A percentile compares a stretch with the other conserved stretches of the same genome.
Conservation (phyloP, 2,797 vertebrate species). For the Anas acuta region DNA sequence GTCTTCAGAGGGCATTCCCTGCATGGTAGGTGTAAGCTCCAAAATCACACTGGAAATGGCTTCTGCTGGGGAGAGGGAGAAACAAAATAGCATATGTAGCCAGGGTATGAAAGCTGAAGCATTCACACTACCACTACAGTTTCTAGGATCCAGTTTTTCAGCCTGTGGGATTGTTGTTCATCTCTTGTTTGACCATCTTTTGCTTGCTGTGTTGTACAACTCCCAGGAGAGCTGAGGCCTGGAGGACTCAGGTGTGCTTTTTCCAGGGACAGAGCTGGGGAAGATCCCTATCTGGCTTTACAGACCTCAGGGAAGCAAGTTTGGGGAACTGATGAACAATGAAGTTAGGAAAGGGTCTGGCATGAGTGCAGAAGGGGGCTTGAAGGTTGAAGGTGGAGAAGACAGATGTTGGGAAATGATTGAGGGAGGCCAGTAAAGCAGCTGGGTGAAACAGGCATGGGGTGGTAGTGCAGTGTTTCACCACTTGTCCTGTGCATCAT, state of each 20-base stretch:
- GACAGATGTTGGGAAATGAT: background rate
- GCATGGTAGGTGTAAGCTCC: background rate
- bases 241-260: background rate
- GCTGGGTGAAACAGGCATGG: background rate
- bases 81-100: background rate
- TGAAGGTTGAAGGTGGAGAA: background rate
- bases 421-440: background rate
- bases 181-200: background rate
- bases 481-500: background rate
- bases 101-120: background rate
- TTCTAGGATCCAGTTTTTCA: background rate
- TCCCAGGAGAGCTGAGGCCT: background rate
- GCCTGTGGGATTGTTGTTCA: background rate
- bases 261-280: background rate
- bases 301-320: background rate
- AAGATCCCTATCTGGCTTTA: background rate
- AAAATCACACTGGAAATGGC: background rate
- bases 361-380: background rate
- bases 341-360: background rate
- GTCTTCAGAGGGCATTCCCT: background rate
- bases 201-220: background rate
- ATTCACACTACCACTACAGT: accelerated
- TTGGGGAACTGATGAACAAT: background rate
- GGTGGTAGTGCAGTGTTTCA: background rate
- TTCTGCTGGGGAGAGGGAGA: background rate